These are phyloP conservation scores for Stictocephala bisonia DNA, from an alignment of 2,888 invertebrate species.

Conservation along the genomic window DNA sequence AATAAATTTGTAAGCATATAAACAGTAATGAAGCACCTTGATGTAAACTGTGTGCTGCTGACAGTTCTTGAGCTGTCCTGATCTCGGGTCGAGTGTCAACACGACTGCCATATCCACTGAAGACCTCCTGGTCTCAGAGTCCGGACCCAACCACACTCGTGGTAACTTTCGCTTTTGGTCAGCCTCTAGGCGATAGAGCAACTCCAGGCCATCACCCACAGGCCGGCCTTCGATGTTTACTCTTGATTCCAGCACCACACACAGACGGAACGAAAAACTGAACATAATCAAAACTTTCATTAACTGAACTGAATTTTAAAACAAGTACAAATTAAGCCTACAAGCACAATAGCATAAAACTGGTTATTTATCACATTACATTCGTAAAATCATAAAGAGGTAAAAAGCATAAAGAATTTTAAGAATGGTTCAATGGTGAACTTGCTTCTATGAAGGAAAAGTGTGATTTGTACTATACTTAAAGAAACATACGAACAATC, in stretches of 20 bases:
- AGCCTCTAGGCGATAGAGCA: slow-evolving; percentile 83
- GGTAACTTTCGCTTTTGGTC: slow-evolving; percentile 83
- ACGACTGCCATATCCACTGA: slow-evolving; percentile 59
- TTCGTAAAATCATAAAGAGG: too few relatives aligned
- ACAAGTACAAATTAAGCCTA: too few relatives aligned
- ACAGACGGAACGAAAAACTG: slow-evolving; percentile 84
- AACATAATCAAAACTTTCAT: slow-evolving; percentile 55
- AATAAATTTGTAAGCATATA: too few relatives aligned
- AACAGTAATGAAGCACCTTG: too few relatives aligned
- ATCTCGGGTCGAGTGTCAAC: slow-evolving; percentile 61
- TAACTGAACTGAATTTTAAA: not conserved
- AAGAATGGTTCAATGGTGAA: too few relatives aligned
- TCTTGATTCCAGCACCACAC: slow-evolving; percentile 80
- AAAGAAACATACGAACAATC: too few relatives aligned
- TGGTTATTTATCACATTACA: too few relatives aligned
- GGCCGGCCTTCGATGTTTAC: slow-evolving; percentile 56
- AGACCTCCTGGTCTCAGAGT: slow-evolving; percentile 52
- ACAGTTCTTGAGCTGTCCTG: slow-evolving; percentile 68
- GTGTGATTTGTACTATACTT: too few relatives aligned
- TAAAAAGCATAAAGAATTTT: too few relatives aligned
- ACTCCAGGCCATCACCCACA: slow-evolving; percentile 64
- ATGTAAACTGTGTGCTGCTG: slow-evolving; percentile 85
- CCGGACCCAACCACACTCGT: slow-evolving; percentile 78
- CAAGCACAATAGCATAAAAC: too few relatives aligned
- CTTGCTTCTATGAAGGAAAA: too few relatives aligned